These are phyloP conservation scores for Acromyrmex heyeri DNA, from an alignment of 1,140 invertebrate species.

Conservation along the genomic window DNA sequence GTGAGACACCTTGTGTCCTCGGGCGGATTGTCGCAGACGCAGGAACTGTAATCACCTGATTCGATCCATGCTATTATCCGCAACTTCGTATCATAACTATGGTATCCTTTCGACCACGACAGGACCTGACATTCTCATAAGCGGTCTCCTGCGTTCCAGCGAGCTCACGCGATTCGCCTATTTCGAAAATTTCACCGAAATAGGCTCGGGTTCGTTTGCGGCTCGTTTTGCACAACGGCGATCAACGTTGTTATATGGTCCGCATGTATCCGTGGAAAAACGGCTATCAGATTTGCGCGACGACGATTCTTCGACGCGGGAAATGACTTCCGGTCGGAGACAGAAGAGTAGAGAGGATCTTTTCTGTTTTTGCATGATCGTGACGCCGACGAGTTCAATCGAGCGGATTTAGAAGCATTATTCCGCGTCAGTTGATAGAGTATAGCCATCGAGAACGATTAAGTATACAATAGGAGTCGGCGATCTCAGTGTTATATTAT, in stretches of 20 bases:
- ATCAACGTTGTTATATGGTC: neutral
- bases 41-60: neutral
- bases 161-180: slow-evolving; percentile 38
- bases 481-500: neutral
- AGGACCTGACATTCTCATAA: neutral
- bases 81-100: neutral
- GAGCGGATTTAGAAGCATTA: slow-evolving; percentile 47
- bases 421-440: slow-evolving; percentile 32
- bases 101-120: neutral
- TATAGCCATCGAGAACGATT: slow-evolving; percentile 26
- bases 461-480: slow-evolving; percentile 14
- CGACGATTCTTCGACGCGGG: slow-evolving; percentile 36
- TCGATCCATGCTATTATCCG: slow-evolving; percentile 19
- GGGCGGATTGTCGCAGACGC: slow-evolving; percentile 5
- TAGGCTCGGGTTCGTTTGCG: neutral
- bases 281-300: slow-evolving; percentile 5
- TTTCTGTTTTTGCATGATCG: slow-evolving; percentile 24
- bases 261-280: slow-evolving; percentile 25
- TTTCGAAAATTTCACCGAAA: slow-evolving; percentile 31
- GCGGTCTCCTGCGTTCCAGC: neutral
- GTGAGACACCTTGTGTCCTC: slow-evolving; percentile 29
- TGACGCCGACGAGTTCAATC: slow-evolving; percentile 36
- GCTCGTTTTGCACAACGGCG: neutral
- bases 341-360: slow-evolving; percentile 19
- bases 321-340: slow-evolving; percentile 41